These are phyloP conservation scores for Microchirus variegatus DNA, from an alignment of 2,797 vertebrate genomes.

Conservation along the genomic window DNA sequence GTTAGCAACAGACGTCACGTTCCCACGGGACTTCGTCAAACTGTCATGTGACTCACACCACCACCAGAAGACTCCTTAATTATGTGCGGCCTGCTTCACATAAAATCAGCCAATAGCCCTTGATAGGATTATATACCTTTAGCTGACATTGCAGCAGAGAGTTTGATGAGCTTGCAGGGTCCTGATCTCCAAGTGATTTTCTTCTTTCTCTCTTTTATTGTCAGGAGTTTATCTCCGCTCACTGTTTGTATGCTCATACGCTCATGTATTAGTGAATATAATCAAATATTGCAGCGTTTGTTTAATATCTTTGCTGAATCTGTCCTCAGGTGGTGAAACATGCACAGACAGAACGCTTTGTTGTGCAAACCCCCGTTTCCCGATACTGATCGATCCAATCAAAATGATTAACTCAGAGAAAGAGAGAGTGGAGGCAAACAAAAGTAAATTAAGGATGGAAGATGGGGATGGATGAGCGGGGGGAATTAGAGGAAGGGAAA, in stretches of 20 bases:
- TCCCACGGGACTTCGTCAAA: slow-evolving; percentile 13
- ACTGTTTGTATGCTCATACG: too few relatives aligned
- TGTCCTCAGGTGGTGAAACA: slow-evolving; percentile 42
- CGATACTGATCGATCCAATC: slow-evolving; percentile 60
- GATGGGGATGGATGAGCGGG: slow-evolving; percentile 30
- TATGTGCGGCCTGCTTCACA: slow-evolving; percentile 17
- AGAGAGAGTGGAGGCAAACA: slow-evolving; percentile 34
- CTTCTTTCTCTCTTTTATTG: background rate
- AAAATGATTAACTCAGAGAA: slow-evolving; percentile 55
- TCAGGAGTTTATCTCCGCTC: too few relatives aligned
- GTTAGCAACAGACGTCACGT: slow-evolving; percentile 8
- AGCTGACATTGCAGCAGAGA: slow-evolving; percentile 17
- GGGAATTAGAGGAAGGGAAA: slow-evolving; percentile 16
- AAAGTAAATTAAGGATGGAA: slow-evolving; percentile 39
- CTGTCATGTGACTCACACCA: slow-evolving; percentile 20
- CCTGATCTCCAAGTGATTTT: slow-evolving; percentile 1
- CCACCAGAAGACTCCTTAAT: slow-evolving; percentile 23
- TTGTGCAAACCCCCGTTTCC: slow-evolving; percentile 38
- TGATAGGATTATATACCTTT: slow-evolving; percentile 29
- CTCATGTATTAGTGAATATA: background rate
- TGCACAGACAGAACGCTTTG: slow-evolving; percentile 26
- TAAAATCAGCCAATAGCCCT: slow-evolving; percentile 20
- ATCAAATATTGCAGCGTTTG: background rate
- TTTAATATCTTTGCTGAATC: slow-evolving; percentile 22
- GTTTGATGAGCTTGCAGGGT: slow-evolving; percentile 30